These are phyloP conservation scores for Pluvialis apricaria DNA, from an alignment of 2,113 vertebrate genomes.

Conservation along the genomic window DNA sequence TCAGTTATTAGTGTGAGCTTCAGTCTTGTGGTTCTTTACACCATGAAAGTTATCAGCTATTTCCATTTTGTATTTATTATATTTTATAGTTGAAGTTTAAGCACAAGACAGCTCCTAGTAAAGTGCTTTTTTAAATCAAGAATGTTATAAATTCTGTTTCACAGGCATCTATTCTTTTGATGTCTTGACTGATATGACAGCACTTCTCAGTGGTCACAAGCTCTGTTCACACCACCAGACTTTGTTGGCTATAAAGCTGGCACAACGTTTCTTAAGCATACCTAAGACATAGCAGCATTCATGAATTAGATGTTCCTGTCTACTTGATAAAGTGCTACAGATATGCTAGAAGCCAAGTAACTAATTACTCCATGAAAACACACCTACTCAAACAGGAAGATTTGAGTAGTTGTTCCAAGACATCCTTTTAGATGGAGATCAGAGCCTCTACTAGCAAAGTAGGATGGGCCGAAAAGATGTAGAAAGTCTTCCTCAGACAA, in stretches of 20 bases:
- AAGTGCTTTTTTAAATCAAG: neutral
- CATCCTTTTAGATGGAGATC: neutral
- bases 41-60: neutral
- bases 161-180: neutral
- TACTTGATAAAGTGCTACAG: neutral
- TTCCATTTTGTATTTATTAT: neutral
- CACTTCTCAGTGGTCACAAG: neutral
- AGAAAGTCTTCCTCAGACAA: neutral
- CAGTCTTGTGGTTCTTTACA: neutral
- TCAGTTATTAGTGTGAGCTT: neutral
- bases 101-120: neutral
- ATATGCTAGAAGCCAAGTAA: neutral
- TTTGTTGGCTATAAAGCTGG: neutral
- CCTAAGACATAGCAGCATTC: neutral
- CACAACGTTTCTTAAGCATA: neutral
- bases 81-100: neutral
- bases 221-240: neutral
- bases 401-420: neutral
- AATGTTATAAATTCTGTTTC: neutral
- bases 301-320: neutral
- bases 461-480: neutral
- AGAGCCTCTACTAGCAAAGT: neutral
- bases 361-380: neutral
- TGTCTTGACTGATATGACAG: neutral
- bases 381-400: neutral